Conservation (phyloP, 2,888 invertebrate genomes). For the Amblyjoppa fuscipennis region DNA sequence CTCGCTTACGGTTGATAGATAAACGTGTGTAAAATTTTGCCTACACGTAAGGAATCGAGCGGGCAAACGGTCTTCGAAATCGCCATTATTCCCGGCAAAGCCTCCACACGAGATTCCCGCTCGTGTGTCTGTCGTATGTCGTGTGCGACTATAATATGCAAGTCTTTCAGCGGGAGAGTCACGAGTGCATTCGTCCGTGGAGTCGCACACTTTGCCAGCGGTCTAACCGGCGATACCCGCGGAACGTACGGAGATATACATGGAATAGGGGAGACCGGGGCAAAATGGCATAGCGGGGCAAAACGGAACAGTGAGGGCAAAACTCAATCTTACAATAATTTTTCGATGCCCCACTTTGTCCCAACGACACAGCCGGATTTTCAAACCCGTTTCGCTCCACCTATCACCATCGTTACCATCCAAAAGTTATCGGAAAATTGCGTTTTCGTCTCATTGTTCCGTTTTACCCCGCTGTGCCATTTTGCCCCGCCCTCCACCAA, state of each 20-base stretch:
- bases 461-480: no score
- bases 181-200: constrained; percentile 53
- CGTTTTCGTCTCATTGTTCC: no score
- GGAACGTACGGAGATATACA: not conserved
- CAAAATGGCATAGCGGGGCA: no score
- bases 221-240: constrained; percentile 1
- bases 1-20: not conserved
- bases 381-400: no score
- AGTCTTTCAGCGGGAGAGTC: constrained; percentile 51
- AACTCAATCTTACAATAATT: no score
- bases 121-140: not conserved
- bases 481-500: no score
- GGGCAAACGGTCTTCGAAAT: constrained; percentile 19
- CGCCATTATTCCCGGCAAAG: not conserved
- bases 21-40: constrained; percentile 15
- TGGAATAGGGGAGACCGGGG: not conserved
- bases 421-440: no score
- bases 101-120: not conserved
- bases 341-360: no score
- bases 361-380: no score
- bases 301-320: no score
- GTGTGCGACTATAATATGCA: constrained; percentile 24
- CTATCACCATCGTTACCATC: no score
- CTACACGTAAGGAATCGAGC: not conserved
- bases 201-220: constrained; percentile 11